These are phyloP conservation scores for Neomonachus schauinslandi DNA, from an alignment of 2,113 vertebrate genomes.

Conservation along the genomic window DNA sequence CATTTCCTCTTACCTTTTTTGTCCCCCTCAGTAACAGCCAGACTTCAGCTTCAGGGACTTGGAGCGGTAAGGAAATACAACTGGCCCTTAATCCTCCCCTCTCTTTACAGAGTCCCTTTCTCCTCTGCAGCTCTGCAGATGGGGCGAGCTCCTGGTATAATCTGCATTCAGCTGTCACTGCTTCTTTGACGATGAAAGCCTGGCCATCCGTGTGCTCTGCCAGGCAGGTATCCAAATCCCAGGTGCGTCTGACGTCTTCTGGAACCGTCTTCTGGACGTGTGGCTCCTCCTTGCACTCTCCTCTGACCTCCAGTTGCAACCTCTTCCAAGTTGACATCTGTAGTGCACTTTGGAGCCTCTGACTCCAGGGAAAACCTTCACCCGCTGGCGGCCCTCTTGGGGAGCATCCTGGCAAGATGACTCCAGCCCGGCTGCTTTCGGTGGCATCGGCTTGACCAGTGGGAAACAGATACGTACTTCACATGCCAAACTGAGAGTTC, in stretches of 20 bases:
- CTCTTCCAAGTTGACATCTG: background rate
- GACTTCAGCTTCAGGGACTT: background rate
- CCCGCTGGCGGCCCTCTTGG: background rate
- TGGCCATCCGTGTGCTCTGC: background rate
- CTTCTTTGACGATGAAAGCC: background rate
- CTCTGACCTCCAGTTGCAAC: background rate
- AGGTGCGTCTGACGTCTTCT: background rate
- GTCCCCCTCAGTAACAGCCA: background rate
- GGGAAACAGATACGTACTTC: background rate
- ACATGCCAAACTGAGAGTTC: background rate
- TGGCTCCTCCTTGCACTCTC: background rate
- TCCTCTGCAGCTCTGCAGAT: background rate
- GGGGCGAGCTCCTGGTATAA: background rate
- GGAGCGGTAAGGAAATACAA: background rate
- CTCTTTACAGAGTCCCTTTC: slow-evolving; percentile 1
- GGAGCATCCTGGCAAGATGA: background rate
- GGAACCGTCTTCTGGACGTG: background rate
- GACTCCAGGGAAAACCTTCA: background rate
- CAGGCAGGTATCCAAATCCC: background rate
- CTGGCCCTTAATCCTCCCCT: background rate
- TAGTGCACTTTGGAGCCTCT: background rate
- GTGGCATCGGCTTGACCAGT: background rate
- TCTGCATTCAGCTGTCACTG: background rate
- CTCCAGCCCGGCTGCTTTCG: background rate
- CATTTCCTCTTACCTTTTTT: background rate